Evolutionary conservation across 2,113 vertebrate genomes (phyloP).

Genomic region (Opisthocomus hoazin): DNA sequence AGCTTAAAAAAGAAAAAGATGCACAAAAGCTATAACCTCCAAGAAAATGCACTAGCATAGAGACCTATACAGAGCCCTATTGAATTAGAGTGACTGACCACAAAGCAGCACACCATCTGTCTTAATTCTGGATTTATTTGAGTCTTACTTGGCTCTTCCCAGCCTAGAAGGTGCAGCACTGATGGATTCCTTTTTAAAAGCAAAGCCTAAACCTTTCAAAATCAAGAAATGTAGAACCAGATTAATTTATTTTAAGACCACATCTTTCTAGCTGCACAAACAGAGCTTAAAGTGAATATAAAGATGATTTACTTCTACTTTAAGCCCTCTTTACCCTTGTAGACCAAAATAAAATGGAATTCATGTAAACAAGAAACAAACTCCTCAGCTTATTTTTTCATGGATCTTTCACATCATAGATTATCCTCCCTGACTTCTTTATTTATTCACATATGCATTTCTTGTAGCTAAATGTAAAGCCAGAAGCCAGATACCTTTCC

Average conservation of each 20-base stretch:
- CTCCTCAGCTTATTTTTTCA: conserved; percentile 38
- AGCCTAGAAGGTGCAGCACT: conserved; percentile 8
- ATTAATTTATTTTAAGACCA: conserved; percentile 36
- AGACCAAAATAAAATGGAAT: conserved; percentile 44
- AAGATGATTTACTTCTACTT: conserved; percentile 43
- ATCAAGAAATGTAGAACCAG: conserved; percentile 14
- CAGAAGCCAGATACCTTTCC: conserved; percentile 44
- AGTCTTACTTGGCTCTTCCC: conserved; percentile 49
- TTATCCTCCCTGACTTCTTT: conserved; percentile 31
- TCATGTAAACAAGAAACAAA: conserved; percentile 49
- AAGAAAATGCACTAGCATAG: not conserved
- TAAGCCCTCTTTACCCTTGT: not conserved
- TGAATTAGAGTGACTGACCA: conserved; percentile 38
- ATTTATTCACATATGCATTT: conserved; percentile 39
- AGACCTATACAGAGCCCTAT: conserved; percentile 18
- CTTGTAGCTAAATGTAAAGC: conserved; percentile 9
- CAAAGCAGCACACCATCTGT: conserved; percentile 52
- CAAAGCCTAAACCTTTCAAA: conserved; percentile 36
- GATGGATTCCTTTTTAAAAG: conserved; percentile 44
- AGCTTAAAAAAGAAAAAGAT: not conserved
- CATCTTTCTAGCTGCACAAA: conserved; percentile 32
- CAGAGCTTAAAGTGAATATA: conserved; percentile 5
- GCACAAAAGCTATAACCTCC: conserved; percentile 6
- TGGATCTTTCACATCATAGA: conserved; percentile 22
- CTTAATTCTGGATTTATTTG: conserved; percentile 37